These are phyloP conservation scores for Isoperla grammatica DNA, from an alignment of 2,888 invertebrate genomes.

Conservation along the genomic window DNA sequence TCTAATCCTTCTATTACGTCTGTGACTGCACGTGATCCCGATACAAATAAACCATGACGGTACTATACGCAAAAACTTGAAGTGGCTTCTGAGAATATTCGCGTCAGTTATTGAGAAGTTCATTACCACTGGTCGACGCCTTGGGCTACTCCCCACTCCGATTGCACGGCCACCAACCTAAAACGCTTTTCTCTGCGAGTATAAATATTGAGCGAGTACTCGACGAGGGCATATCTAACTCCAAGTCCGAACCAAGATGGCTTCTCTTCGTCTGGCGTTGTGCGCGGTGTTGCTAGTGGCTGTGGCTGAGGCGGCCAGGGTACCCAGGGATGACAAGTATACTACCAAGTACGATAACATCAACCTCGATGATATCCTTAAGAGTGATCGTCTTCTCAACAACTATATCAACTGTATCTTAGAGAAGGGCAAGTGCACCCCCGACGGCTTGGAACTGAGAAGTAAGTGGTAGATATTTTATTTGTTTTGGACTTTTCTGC, in stretches of 20 bases:
- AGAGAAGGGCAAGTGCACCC: slow-evolving; percentile 46
- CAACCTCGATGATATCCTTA: slow-evolving; percentile 61
- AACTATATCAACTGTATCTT: slow-evolving; percentile 67
- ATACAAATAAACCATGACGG: too few species aligned
- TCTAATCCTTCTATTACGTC: too few species aligned
- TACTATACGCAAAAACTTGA: too few species aligned
- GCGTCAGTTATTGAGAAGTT: too few species aligned
- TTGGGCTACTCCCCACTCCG: too few species aligned
- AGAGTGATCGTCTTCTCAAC: slow-evolving; percentile 60
- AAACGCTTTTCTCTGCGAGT: neutral
- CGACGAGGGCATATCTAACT: neutral
- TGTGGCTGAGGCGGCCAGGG: slow-evolving; percentile 11
- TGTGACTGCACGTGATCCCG: too few species aligned
- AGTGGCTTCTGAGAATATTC: too few species aligned
- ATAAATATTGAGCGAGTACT: too few species aligned
- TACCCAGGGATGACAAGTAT: slow-evolving; percentile 40
- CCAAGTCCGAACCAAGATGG: neutral
- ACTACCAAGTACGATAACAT: slow-evolving; percentile 61
- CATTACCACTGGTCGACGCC: too few species aligned
- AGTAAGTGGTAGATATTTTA: slow-evolving; percentile 5
- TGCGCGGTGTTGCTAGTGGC: slow-evolving; percentile 8
- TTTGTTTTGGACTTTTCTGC: too few species aligned
- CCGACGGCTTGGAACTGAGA: slow-evolving; percentile 54
- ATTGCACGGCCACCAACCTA: neutral
- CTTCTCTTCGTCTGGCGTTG: neutral